Base-by-base conservation (phyloP, 2,113 vertebrate species). In the Cryptotis parvus region DNA sequence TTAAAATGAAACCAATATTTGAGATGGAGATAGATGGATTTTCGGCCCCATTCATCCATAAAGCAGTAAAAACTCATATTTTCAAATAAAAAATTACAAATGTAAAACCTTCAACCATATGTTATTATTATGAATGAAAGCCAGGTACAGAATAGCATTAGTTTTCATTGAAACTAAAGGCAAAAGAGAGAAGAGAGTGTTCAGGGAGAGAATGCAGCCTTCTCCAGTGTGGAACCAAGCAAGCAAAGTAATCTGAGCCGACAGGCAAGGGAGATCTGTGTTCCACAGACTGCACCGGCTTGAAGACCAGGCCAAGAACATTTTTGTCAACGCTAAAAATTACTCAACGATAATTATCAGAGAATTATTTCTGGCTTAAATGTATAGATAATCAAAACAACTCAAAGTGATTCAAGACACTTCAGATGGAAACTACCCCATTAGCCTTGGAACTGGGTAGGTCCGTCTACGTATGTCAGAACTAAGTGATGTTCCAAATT, bases 311-410 rank as follows among this genome's bases (percentile, higher is more conserved):
- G 5, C 9, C 9, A 49, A 10, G 45, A 49, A 49, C 45, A 7
- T 49, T 49, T 49, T 49, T 45, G n/a, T n/a, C n/a, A n/a, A n/a
- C n/a, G n/a, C n/a, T n/a, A n/a, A n/a, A n/a, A n/a, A n/a, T n/a
- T n/a, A 43, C 39, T 35, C n/a, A 20, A 33, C 83, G 33, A 87
- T 31, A 84, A 33, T 79, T 43, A n/a, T 80, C 58, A 70, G 66
- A 76, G 29, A 41, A n/a, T 29, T n/a, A n/a, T 15, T 58, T 72
- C 24, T 14, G 9, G 72, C 15, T 15, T 14, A 84, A 27, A 78
- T 10, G n/a, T 29, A 77, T 9, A 70, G 6, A 24, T 29, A 41
- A 43, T 26, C 11, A n/a, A 2, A 14, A 41, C 12, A 3, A 27
- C 49, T 75, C 61, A n/a, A 39, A 1, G 22, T 45, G 58, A 58